These are phyloP conservation scores for Drosophila sp. DNA, from an alignment of 1,140 invertebrate species.

Conservation along the genomic window DNA sequence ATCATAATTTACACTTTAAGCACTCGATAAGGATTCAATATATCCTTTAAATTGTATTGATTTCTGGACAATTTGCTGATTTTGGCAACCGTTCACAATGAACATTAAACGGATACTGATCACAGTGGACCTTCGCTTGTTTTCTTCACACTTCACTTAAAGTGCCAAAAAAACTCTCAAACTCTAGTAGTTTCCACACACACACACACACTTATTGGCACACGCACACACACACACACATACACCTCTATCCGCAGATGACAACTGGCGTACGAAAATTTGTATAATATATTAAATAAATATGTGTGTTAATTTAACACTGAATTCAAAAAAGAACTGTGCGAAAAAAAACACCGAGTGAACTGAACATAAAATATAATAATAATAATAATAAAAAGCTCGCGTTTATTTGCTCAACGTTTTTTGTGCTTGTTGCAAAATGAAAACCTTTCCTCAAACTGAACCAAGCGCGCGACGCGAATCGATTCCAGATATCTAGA, in stretches of 20 bases:
- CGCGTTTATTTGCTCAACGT: constrained; percentile 64
- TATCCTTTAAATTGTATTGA: background rate
- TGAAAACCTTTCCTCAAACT: constrained; percentile 71
- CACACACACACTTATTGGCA: constrained; percentile 28
- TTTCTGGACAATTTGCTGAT: background rate
- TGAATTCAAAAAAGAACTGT: constrained; percentile 53
- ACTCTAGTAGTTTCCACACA: constrained; percentile 71
- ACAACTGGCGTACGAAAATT: constrained; percentile 56
- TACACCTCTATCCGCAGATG: constrained; percentile 30
- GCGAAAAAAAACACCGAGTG: constrained; percentile 33
- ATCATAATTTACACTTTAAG: constrained; percentile 48
- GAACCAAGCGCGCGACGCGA: constrained; percentile 51
- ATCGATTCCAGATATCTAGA: constrained; percentile 31
- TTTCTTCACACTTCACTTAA: constrained; percentile 71
- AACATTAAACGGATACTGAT: constrained; percentile 74
- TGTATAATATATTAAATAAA: constrained; percentile 67
- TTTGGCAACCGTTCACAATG: constrained; percentile 48
- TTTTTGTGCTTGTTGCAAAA: constrained; percentile 75
- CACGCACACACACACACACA: constrained; percentile 6
- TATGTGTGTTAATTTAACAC: constrained; percentile 70
- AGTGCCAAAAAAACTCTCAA: constrained; percentile 58
- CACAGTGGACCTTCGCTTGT: constrained; percentile 31
- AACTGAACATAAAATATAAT: constrained; percentile 9
- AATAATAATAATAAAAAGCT: constrained; percentile 49
- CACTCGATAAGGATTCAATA: background rate